Evolutionary conservation across 2,797 vertebrate species (phyloP).

Genomic region (Eidolon dupreanum): DNA sequence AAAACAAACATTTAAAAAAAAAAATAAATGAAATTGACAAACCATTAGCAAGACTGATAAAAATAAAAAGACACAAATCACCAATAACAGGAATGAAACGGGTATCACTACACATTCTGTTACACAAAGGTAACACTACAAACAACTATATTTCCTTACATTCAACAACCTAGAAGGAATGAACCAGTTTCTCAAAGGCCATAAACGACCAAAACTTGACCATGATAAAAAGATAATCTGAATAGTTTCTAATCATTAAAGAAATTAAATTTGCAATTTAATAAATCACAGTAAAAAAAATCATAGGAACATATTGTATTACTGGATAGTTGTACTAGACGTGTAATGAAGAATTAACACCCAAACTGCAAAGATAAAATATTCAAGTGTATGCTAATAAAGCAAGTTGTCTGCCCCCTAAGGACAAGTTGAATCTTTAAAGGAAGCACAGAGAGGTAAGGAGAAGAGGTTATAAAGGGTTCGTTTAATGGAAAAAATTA

Average conservation of each 20-base stretch:
- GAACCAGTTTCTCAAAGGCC: background rate
- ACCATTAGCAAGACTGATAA: background rate
- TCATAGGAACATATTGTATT: background rate
- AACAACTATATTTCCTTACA: background rate
- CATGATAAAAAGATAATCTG: background rate
- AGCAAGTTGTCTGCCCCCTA: background rate
- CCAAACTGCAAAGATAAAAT: background rate
- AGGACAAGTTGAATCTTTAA: background rate
- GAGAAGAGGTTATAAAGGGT: background rate
- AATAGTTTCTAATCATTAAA: background rate
- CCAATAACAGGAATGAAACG: background rate
- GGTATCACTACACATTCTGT: background rate
- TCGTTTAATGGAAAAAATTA: background rate
- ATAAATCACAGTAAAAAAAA: background rate
- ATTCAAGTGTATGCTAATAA: background rate
- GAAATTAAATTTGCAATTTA: background rate
- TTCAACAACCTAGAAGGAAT: background rate
- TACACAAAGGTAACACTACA: background rate
- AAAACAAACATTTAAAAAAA: background rate
- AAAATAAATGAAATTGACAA: background rate
- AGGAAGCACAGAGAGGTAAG: background rate
- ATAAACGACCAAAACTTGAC: background rate
- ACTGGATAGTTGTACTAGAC: background rate
- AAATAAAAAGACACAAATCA: background rate
- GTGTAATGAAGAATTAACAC: background rate